Percentiles rank a stretch among this genome's conserved stretches.
phyloP scores from a whole-genome alignment of 2,797 vertebrate genomes.

The Valencia hispanica region DNA sequence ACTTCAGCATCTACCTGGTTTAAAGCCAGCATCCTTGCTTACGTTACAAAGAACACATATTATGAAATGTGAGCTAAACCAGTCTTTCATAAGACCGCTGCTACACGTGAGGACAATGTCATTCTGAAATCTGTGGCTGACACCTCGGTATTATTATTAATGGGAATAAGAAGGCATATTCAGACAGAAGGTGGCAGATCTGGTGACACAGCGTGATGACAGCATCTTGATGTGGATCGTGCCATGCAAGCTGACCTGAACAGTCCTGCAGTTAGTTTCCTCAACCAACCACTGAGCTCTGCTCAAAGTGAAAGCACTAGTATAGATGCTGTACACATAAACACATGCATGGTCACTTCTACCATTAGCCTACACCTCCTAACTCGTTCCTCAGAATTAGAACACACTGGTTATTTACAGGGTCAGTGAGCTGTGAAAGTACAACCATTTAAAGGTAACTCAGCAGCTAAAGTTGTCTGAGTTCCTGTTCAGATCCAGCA shows the following conservation, averaged over 20 bases:
- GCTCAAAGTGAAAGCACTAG: background rate
- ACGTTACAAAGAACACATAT: background rate
- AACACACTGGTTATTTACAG: background rate
- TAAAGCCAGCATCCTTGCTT: background rate
- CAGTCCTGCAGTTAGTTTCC: background rate
- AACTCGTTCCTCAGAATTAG: background rate
- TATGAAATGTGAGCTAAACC: background rate
- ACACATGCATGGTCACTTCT: too few species aligned
- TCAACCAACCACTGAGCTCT: background rate
- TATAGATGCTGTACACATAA: too few species aligned
- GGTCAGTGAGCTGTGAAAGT: background rate
- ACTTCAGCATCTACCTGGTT: background rate
- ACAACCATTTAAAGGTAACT: background rate
- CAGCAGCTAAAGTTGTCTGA: background rate
- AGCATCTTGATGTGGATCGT: background rate
- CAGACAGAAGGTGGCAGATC: background rate
- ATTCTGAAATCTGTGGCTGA: background rate
- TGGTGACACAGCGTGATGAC: background rate
- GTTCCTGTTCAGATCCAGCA: background rate
- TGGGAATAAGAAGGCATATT: background rate
- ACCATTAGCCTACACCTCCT: too few species aligned
- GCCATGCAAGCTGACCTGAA: background rate
- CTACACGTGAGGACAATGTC: background rate
- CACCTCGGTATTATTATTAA: background rate
- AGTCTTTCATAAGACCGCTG: background rate